Base-by-base conservation (phyloP, 1,140 invertebrate species). In the Papilio polytes region DNA sequence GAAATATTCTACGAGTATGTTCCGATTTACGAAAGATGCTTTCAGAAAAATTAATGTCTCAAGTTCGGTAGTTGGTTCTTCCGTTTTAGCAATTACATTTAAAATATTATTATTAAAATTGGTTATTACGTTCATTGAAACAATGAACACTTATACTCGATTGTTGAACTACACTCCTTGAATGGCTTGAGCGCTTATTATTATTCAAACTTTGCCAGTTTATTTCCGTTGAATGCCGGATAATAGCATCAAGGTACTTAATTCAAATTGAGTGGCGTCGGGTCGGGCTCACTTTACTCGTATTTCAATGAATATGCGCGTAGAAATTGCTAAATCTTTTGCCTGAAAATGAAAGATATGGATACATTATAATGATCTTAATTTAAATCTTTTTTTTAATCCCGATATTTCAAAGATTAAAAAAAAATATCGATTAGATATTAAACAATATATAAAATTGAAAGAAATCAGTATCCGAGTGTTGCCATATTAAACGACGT, bases 191-290 rank as follows among this genome's bases (percentile, higher is more conserved):
- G 13, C 1, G 76, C 76, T 78, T 59, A 78, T 78, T 78, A 63
- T 44, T 63, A 77, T 77, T 77, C 76, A 78, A 78, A 46, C 76
- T 78, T 78, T 59, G 76, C 56, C 76, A 78, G 76, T 78, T 78
- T 78, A 78, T 78, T 63, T 78, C 76, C 76, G 76, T 20, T 59
- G 51, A 59, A 31, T 56, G 53, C 51, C 74, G 74, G 74, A 78
- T 59, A 78, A 59, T 63, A 59, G 53, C 31, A 44, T 41, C 53
- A 20, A n/a, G 51, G 76, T 56, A 63, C 56, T 78, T 44, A 63
- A 63, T 78, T 78, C 53, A 59, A 78, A 78, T 63, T 78, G 26
- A 63, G 76, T 63, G 51, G 26, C 76, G 53, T 63, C 76, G 20
- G 53, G 18, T 44, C 51, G 76, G 13, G 53, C 46, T 77, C 74